Conservation (phyloP, 2,888 invertebrate species). For the Acanthosepion lycidas region DNA sequence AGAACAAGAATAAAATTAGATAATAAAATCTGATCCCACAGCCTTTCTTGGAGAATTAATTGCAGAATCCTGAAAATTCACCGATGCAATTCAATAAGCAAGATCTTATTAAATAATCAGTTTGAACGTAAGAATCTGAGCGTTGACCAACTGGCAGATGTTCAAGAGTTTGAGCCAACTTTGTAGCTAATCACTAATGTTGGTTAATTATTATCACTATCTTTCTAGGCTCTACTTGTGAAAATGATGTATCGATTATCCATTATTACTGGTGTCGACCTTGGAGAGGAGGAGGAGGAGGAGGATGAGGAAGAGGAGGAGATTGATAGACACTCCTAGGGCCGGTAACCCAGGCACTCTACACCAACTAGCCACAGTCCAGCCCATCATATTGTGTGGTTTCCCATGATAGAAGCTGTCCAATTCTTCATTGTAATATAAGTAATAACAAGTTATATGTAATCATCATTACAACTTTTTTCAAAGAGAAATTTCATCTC, state of each 20-base stretch:
- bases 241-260: conserved; percentile 22
- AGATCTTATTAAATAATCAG: conserved; percentile 22
- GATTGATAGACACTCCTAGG: not conserved
- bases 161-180: not conserved
- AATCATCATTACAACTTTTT: too few relatives aligned
- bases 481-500: too few relatives aligned
- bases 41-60: not conserved
- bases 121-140: conserved; percentile 33
- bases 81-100: conserved; percentile 33
- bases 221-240: not conserved
- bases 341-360: not conserved
- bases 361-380: not conserved
- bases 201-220: conserved; percentile 33
- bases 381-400: not conserved
- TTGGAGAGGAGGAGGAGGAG: not conserved
- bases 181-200: not conserved
- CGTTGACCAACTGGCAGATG: not conserved
- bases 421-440: not conserved
- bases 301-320: not conserved
- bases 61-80: not conserved
- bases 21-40: not conserved
- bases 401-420: not conserved
- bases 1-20: not conserved
- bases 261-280: conserved; percentile 9
- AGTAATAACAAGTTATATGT: not conserved